phyloP scores from a whole-genome alignment of 2,797 vertebrate species.

The Zalophus californianus region DNA sequence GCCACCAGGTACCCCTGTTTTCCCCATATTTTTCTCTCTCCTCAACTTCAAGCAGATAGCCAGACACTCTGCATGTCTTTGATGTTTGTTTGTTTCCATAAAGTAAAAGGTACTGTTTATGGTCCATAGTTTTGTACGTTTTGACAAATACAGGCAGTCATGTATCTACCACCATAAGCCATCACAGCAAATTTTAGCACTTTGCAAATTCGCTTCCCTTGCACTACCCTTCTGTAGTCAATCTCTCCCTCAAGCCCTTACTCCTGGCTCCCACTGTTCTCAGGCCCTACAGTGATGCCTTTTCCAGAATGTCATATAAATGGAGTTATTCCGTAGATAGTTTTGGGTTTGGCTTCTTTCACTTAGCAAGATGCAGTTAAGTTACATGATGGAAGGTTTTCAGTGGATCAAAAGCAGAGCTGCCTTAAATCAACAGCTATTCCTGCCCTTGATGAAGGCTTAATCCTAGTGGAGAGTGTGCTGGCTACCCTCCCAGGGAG shows the following conservation, averaged over 20 bases:
- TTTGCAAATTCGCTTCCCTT: not conserved
- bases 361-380: not conserved
- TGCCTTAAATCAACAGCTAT: not conserved
- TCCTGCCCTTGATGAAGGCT: not conserved
- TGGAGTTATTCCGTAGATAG: not conserved
- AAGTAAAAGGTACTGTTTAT: not conserved
- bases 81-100: not conserved
- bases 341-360: not conserved
- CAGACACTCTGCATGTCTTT: not conserved
- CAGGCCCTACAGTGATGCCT: not conserved
- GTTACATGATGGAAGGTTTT: not conserved
- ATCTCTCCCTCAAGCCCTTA: not conserved
- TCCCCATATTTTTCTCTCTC: not conserved
- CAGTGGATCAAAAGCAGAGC: not conserved
- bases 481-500: not conserved
- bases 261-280: not conserved
- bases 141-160: not conserved
- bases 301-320: not conserved
- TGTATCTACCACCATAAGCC: not conserved
- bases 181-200: not conserved
- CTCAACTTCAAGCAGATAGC: not conserved
- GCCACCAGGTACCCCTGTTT: not conserved
- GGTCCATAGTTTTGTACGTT: not conserved
- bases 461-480: not conserved
- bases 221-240: not conserved